Evolutionary conservation across 2,888 invertebrate species (phyloP).

Genomic region (Pachliopta kotzebuea): DNA sequence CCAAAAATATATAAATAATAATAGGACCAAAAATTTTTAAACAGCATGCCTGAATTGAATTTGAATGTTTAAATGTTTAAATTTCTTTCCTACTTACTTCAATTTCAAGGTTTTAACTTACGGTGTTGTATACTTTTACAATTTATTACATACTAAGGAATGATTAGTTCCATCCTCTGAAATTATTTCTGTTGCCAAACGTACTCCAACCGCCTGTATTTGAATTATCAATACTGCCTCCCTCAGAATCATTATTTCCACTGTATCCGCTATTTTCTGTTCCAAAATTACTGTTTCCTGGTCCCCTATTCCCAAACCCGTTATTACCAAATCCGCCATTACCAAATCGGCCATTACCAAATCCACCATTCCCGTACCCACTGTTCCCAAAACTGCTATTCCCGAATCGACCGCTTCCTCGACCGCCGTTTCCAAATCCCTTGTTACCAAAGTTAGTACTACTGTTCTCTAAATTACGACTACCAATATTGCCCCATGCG

Average conservation of each 20-base stretch:
- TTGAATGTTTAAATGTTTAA: neutral
- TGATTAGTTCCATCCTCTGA: constrained; percentile 14
- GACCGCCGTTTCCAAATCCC: constrained; percentile 28
- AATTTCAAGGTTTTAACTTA: neutral
- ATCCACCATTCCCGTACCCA: neutral
- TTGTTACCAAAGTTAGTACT: neutral
- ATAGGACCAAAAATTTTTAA: no score
- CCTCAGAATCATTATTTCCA: constrained; percentile 12
- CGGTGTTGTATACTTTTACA: neutral
- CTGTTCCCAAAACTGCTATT: constrained; percentile 3
- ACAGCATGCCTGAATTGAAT: no score
- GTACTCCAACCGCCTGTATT: neutral
- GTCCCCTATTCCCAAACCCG: constrained; percentile 25
- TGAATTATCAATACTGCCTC: neutral
- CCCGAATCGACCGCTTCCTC: neutral
- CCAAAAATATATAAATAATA: no score
- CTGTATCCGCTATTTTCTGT: constrained; percentile 33
- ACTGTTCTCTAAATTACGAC: constrained; percentile 31
- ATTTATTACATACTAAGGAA: neutral
- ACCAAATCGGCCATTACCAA: neutral
- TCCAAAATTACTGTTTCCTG: neutral
- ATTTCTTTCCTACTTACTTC: neutral
- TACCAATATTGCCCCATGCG: constrained; percentile 2
- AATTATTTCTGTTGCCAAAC: neutral
- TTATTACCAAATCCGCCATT: constrained; percentile 22